These are phyloP conservation scores for Agrenia bidenticulata DNA, from an alignment of 2,888 invertebrate species.

Conservation along the genomic window DNA sequence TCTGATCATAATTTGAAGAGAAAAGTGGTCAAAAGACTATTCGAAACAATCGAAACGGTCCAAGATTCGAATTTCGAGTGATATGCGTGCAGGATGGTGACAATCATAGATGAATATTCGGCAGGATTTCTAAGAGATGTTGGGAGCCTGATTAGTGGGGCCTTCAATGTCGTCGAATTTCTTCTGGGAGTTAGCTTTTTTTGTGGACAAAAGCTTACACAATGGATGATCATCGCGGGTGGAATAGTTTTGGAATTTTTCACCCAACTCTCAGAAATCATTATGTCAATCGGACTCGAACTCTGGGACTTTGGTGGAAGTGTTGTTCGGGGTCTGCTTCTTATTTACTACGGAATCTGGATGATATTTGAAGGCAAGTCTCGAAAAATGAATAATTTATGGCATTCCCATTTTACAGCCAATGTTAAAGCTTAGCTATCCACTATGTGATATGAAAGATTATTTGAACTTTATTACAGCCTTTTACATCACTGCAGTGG, in stretches of 20 bases:
- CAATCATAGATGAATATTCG: constrained; percentile 35
- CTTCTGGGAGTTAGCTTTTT: constrained; percentile 33
- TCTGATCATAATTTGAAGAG: too few species aligned
- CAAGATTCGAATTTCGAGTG: too few species aligned
- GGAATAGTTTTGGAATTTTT: constrained; percentile 2
- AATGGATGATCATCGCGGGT: constrained; percentile 14
- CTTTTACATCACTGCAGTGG: constrained; percentile 29
- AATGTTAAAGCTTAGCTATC: not conserved
- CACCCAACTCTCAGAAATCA: not conserved
- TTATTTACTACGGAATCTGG: constrained; percentile 28
- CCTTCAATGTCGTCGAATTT: constrained; percentile 28
- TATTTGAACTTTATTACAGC: constrained; percentile 20
- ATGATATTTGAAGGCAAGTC: constrained; percentile 42
- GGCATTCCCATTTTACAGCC: too few species aligned
- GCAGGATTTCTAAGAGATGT: constrained; percentile 28
- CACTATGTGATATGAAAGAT: not conserved
- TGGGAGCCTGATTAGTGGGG: constrained; percentile 13
- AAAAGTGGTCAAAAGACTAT: too few species aligned
- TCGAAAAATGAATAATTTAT: too few species aligned
- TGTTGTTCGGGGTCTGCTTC: constrained; percentile 24
- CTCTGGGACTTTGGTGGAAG: constrained; percentile 32
- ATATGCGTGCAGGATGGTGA: constrained; percentile 12
- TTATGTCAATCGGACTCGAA: constrained; percentile 18
- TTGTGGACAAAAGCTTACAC: constrained; percentile 27
- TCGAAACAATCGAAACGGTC: too few species aligned